These are phyloP conservation scores for Perithous albicinctus DNA, from an alignment of 2,888 invertebrate species.

Conservation along the genomic window DNA sequence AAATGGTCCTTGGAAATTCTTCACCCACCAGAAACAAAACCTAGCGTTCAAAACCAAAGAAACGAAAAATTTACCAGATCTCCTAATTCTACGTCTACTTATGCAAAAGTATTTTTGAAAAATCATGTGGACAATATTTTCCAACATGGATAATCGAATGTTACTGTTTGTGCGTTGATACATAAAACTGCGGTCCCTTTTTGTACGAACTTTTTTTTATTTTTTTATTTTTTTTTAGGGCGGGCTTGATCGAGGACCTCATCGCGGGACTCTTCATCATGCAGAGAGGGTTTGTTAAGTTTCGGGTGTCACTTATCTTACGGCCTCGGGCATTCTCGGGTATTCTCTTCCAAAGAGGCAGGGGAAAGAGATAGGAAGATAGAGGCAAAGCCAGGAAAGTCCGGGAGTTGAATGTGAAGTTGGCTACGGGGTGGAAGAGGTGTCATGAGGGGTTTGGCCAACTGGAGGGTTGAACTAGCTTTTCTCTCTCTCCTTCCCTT, in stretches of 20 bases:
- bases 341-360: conserved; percentile 49
- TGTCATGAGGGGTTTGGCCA: conserved; percentile 62
- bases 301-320: conserved; percentile 82
- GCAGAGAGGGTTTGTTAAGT: conserved; percentile 77
- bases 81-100: conserved; percentile 48
- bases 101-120: conserved; percentile 18
- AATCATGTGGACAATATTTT: conserved; percentile 58
- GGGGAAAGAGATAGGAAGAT: conserved; percentile 58
- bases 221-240: too few relatives aligned
- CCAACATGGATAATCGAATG: conserved; percentile 1
- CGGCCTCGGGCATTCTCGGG: conserved; percentile 63
- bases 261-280: conserved; percentile 60
- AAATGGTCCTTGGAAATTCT: conserved; percentile 65
- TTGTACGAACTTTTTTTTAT: conserved; percentile 48
- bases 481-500: conserved; percentile 26
- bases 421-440: conserved; percentile 57
- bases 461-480: conserved; percentile 49
- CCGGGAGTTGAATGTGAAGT: conserved; percentile 52
- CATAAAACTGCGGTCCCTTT: conserved; percentile 1
- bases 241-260: conserved; percentile 59
- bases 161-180: not conserved
- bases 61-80: conserved; percentile 14
- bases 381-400: conserved; percentile 39
- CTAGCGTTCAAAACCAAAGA: conserved; percentile 19
- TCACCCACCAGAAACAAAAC: conserved; percentile 43